phyloP scores from a whole-genome alignment of 2,113 vertebrate species.

The Oryzias celebensis region DNA sequence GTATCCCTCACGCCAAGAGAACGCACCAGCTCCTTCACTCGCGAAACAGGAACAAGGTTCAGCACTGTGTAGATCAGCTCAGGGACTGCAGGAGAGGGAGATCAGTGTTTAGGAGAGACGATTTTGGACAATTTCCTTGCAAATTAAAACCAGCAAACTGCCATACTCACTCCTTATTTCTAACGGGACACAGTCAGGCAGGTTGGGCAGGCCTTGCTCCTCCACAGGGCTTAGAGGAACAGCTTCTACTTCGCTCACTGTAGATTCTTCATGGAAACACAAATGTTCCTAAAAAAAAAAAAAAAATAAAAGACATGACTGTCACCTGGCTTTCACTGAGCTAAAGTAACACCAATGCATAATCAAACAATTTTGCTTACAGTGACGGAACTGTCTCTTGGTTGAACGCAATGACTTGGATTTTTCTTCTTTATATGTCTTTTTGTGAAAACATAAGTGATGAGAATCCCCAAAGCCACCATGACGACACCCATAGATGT shows the following conservation, averaged over 20 bases:
- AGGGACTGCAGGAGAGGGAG: conserved; percentile 34
- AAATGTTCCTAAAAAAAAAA: conserved; percentile 27
- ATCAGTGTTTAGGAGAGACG: conserved; percentile 4
- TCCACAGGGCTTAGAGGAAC: neutral
- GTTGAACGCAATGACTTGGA: neutral
- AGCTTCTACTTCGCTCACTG: neutral
- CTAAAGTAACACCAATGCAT: neutral
- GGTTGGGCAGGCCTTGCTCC: conserved; percentile 30
- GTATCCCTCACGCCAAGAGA: conserved; percentile 71
- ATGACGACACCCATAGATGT: neutral
- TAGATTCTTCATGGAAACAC: neutral
- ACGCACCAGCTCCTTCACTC: conserved; percentile 74
- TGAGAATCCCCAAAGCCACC: neutral
- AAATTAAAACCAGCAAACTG: neutral
- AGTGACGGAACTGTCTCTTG: neutral
- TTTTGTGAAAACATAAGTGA: conserved; percentile 47
- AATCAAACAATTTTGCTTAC: conserved; percentile 26
- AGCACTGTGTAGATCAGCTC: conserved; percentile 76
- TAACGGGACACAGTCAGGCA: conserved; percentile 74
- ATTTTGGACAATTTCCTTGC: conserved; percentile 24
- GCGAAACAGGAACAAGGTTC: conserved; percentile 67
- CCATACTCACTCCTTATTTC: conserved; percentile 73
- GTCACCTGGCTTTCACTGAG: neutral
- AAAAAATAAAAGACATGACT: conserved; percentile 3
- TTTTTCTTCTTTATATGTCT: conserved; percentile 16